Percentiles rank a stretch among this genome's conserved stretches.
Conservation (phyloP, 1,140 invertebrate species). For the Halictus rubicundus region DNA sequence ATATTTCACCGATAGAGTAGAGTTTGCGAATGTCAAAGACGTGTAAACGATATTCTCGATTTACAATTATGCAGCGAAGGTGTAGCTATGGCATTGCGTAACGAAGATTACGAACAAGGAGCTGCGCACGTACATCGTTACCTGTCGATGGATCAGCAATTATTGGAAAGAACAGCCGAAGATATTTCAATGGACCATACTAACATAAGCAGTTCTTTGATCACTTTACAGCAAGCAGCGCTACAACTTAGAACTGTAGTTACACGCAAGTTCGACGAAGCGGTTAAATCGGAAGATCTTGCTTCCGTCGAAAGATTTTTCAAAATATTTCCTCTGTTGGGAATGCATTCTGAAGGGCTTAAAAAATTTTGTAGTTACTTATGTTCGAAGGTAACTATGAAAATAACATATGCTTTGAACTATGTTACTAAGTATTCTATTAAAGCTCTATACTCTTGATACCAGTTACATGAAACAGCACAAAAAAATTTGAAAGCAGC, state of each 20-base stretch:
- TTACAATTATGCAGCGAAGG: constrained; percentile 97
- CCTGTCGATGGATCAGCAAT: constrained; percentile 95
- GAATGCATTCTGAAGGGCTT: constrained; percentile 95
- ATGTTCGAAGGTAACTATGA: constrained; percentile 85
- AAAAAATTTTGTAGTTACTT: constrained; percentile 96
- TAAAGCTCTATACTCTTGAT: constrained; percentile 26
- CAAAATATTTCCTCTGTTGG: constrained; percentile 98
- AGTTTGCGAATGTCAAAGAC: constrained; percentile 95
- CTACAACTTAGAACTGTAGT: constrained; percentile 87
- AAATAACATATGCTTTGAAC: constrained; percentile 7
- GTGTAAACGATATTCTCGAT: constrained; percentile 98
- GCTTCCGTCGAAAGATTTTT: constrained; percentile 97
- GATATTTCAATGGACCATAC: constrained; percentile 87
- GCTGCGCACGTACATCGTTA: constrained; percentile 97
- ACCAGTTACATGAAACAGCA: constrained; percentile 85
- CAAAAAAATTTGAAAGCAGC: constrained; percentile 87
- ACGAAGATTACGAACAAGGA: constrained; percentile 96
- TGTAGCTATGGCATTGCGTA: constrained; percentile 93
- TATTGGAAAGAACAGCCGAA: constrained; percentile 89
- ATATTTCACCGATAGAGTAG: constrained; percentile 84
- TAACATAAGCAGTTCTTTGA: constrained; percentile 88
- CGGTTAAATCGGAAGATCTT: constrained; percentile 92
- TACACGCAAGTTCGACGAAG: constrained; percentile 93
- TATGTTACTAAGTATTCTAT: not conserved
- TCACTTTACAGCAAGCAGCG: constrained; percentile 92